Percentiles rank a stretch among this genome's conserved stretches.
Evolutionary conservation across 2,113 vertebrate species (phyloP).

Genomic region (Ramphastos sulfuratus): DNA sequence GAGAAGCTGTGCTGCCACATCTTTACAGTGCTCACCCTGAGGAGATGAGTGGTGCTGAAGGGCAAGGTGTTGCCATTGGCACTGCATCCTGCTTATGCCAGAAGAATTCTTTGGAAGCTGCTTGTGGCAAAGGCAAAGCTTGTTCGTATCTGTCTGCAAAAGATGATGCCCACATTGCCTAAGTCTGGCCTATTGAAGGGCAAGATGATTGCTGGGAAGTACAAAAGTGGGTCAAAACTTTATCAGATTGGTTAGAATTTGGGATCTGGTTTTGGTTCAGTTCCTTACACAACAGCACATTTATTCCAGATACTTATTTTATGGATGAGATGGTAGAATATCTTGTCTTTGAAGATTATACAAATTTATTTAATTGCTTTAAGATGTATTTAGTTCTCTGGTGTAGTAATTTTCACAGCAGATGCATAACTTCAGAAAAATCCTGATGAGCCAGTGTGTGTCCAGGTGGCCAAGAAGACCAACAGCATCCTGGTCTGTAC

Average conservation of each 20-base stretch:
- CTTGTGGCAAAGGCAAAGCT: background rate
- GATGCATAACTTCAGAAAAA: background rate
- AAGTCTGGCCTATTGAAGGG: background rate
- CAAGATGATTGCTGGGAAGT: background rate
- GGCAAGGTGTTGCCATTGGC: constrained; percentile 25
- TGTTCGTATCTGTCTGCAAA: background rate
- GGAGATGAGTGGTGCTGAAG: background rate
- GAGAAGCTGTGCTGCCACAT: background rate
- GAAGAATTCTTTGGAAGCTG: background rate
- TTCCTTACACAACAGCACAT: background rate
- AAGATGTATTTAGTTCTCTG: background rate
- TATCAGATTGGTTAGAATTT: background rate
- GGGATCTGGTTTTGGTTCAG: background rate
- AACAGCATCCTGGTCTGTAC: too few relatives aligned
- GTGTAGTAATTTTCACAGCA: background rate
- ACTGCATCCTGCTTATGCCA: background rate
- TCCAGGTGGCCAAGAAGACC: too few relatives aligned
- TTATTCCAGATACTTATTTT: background rate
- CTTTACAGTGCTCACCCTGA: background rate
- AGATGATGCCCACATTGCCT: background rate
- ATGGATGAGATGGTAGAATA: background rate
- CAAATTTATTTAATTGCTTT: background rate
- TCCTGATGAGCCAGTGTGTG: background rate
- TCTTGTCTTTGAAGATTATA: background rate
- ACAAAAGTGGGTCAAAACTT: background rate